phyloP scores from a whole-genome alignment of 2,888 invertebrate species.

The Gymnosoma rotundatum region DNA sequence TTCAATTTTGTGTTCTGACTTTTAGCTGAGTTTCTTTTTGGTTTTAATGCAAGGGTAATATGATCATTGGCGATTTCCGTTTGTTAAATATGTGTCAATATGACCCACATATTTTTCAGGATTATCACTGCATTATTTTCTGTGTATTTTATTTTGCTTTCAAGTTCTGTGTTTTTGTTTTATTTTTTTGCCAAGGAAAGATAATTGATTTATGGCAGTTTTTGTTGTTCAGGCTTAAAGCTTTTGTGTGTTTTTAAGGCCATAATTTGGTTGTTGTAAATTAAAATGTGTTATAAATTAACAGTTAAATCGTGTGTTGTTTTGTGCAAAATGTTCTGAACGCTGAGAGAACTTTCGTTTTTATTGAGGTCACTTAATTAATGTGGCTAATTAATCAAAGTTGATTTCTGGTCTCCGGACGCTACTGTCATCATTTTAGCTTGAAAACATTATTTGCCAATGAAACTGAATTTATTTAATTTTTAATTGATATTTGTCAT shows the following conservation, averaged over 20 bases:
- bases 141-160: slow-evolving; percentile 30
- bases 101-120: slow-evolving; percentile 73
- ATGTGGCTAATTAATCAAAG: slow-evolving; percentile 78
- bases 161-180: slow-evolving; percentile 3
- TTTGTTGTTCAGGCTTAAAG: slow-evolving; percentile 61
- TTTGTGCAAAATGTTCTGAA: slow-evolving; percentile 45
- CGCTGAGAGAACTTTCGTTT: slow-evolving; percentile 77
- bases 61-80: slow-evolving; percentile 69
- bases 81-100: slow-evolving; percentile 71
- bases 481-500: slow-evolving; percentile 63
- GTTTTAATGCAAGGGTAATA: slow-evolving; percentile 57
- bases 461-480: slow-evolving; percentile 54
- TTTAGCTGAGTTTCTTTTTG: slow-evolving; percentile 28
- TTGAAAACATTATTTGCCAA: slow-evolving; percentile 50
- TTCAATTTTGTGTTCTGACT: slow-evolving; percentile 46
- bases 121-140: slow-evolving; percentile 70
- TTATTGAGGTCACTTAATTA: slow-evolving; percentile 80
- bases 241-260: slow-evolving; percentile 54
- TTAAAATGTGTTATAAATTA: slow-evolving; percentile 58
- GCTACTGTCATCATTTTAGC: slow-evolving; percentile 34
- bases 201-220: slow-evolving; percentile 67
- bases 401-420: slow-evolving; percentile 16
- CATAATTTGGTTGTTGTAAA: slow-evolving; percentile 42
- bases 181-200: slow-evolving; percentile 35
- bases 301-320: slow-evolving; percentile 58